These are phyloP conservation scores for Chaetura pelagica DNA, from an alignment of 2,113 vertebrate species.

Conservation along the genomic window DNA sequence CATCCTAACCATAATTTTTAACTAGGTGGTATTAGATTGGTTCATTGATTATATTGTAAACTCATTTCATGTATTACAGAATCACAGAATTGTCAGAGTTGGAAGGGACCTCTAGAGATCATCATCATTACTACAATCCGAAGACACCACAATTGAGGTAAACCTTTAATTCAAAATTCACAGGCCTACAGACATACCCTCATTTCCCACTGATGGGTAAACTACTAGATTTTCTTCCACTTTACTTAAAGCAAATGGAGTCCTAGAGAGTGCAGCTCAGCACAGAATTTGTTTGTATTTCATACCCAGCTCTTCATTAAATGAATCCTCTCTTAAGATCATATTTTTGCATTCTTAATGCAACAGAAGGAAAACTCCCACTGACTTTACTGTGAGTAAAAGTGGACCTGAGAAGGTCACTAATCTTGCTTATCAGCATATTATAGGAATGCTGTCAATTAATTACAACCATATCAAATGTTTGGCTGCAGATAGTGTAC, in stretches of 20 bases:
- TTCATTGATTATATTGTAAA: neutral
- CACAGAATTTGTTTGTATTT: neutral
- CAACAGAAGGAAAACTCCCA: neutral
- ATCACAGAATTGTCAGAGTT: no score
- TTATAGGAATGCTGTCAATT: slow-evolving; percentile 39
- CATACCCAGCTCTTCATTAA: neutral
- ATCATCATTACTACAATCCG: neutral
- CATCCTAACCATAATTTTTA: neutral
- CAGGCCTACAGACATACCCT: neutral
- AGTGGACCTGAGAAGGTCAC: neutral
- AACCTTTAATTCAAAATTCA: neutral
- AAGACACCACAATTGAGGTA: neutral
- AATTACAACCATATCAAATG: slow-evolving; percentile 23
- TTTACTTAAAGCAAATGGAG: neutral
- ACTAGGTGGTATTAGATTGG: neutral
- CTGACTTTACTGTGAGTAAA: neutral
- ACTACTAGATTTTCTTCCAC: neutral
- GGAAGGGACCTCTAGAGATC: no score
- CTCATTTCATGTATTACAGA: neutral
- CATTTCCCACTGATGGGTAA: neutral
- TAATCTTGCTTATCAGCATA: neutral
- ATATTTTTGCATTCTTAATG: neutral
- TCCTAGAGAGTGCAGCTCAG: neutral
- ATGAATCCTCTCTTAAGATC: neutral
- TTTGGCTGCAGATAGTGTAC: neutral